Evolutionary conservation across 2,888 invertebrate species (phyloP).

Genomic region (Aelia acuminata): DNA sequence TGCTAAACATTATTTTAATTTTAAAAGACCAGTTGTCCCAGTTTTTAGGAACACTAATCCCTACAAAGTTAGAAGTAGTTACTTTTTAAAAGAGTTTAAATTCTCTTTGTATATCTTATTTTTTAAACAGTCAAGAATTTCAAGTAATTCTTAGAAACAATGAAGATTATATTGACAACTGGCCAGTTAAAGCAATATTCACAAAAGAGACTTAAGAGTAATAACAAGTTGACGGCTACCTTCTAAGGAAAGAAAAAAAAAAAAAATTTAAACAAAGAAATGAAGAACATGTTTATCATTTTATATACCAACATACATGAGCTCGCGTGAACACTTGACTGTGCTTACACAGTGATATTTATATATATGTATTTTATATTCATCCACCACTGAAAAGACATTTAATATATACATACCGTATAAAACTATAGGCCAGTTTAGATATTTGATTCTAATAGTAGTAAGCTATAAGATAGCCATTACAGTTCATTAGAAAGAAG

Average conservation of each 20-base stretch:
- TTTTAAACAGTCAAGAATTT: background rate
- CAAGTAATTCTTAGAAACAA: background rate
- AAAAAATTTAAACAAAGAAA: background rate
- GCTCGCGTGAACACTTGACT: conserved; percentile 52
- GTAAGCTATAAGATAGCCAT: conserved; percentile 62
- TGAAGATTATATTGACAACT: conserved; percentile 46
- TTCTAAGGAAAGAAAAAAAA: background rate
- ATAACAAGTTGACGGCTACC: background rate
- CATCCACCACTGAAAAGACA: conserved; percentile 58
- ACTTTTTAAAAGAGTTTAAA: conserved; percentile 12
- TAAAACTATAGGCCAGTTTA: conserved; percentile 66
- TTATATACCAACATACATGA: conserved; percentile 52
- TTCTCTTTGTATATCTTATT: background rate
- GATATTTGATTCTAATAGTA: conserved; percentile 61
- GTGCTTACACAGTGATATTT: conserved; percentile 40
- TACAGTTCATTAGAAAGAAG: conserved; percentile 16
- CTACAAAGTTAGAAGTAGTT: background rate
- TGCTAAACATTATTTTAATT: conserved; percentile 44
- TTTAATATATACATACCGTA: conserved; percentile 62
- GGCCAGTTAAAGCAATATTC: conserved; percentile 51
- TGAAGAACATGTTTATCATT: conserved; percentile 53
- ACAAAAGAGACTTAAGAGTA: conserved; percentile 48
- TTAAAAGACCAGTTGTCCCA: conserved; percentile 56
- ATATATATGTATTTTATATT: conserved; percentile 9
- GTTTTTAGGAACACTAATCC: conserved; percentile 28